Evolutionary conservation across 2,113 vertebrate species (phyloP).

Genomic region (Pseudonaja textilis): DNA sequence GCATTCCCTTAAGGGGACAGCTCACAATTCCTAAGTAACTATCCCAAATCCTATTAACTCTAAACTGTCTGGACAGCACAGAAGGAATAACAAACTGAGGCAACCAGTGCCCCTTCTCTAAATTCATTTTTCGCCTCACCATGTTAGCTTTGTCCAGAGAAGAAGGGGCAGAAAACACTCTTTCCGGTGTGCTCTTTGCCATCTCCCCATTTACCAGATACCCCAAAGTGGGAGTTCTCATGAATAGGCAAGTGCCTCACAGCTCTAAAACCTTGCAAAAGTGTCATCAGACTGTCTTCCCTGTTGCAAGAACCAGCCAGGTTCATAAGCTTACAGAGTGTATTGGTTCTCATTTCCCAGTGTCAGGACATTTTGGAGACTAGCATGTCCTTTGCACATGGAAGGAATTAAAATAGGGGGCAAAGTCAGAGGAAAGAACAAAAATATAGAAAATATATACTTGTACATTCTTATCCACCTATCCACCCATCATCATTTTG

Average conservation of each 20-base stretch:
- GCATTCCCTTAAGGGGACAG: no score
- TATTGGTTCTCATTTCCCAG: neutral
- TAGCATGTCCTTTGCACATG: neutral
- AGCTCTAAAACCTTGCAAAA: neutral
- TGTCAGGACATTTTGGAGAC: neutral
- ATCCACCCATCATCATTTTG: neutral
- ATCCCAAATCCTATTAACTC: no score
- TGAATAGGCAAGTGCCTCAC: neutral
- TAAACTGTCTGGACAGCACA: no score
- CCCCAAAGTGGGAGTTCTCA: neutral
- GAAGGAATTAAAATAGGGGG: neutral
- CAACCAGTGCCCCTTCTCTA: neutral
- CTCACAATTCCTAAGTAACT: no score
- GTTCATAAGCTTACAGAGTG: neutral
- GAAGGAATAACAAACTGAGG: neutral
- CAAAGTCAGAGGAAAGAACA: neutral
- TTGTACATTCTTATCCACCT: neutral
- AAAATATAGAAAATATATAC: neutral
- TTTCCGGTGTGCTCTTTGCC: neutral
- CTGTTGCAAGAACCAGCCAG: neutral
- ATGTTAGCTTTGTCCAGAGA: neutral
- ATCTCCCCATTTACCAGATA: neutral
- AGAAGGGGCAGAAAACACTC: neutral
- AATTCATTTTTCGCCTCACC: neutral
- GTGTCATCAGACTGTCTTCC: neutral